These are phyloP conservation scores for Desmophyllum pertusum DNA, from an alignment of 92 coral and sea anemone species.

Conservation along the genomic window DNA sequence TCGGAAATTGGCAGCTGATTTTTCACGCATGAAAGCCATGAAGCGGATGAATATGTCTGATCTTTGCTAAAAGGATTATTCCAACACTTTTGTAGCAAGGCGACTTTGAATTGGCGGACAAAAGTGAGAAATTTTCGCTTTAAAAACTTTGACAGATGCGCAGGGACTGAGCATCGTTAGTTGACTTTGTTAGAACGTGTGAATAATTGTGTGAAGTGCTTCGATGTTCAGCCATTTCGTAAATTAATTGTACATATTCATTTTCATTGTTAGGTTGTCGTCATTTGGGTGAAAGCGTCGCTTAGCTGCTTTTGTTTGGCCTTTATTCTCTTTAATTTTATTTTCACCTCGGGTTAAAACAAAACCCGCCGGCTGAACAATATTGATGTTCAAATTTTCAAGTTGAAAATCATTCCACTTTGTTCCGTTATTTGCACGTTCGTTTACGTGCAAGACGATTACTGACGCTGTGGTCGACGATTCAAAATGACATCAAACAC, in stretches of 20 bases:
- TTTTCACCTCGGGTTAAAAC: conserved; percentile 17
- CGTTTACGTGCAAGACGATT: conserved; percentile 12
- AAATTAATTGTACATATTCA: conserved; percentile 33
- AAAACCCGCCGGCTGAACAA: conserved; percentile 10
- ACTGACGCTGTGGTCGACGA: conserved; percentile 15
- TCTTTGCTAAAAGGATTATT: conserved; percentile 46
- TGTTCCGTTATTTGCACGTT: conserved; percentile 34
- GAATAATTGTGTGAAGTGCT: too few relatives aligned
- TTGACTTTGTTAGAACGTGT: conserved; percentile 22
- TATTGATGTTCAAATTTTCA: conserved; percentile 34
- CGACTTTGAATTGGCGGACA: conserved; percentile 15
- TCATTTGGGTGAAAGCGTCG: conserved; percentile 23
- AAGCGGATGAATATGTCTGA: conserved; percentile 54
- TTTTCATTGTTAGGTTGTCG: conserved; percentile 31
- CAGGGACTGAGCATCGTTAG: conserved; percentile 25
- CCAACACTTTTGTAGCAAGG: conserved; percentile 11
- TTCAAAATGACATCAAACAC: conserved; percentile 32
- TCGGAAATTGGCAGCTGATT: conserved; percentile 56
- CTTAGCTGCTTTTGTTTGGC: conserved; percentile 26
- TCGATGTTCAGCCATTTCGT: conserved; percentile 15
- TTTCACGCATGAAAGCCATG: conserved; percentile 34
- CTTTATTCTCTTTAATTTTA: conserved; percentile 8
- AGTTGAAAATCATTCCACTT: conserved; percentile 32
- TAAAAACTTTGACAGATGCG: conserved; percentile 50
- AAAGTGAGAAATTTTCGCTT: not conserved